Evolutionary conservation across 92 coral and sea anemone genomes (phyloP).

Genomic region (Pocillopora meandrina): DNA sequence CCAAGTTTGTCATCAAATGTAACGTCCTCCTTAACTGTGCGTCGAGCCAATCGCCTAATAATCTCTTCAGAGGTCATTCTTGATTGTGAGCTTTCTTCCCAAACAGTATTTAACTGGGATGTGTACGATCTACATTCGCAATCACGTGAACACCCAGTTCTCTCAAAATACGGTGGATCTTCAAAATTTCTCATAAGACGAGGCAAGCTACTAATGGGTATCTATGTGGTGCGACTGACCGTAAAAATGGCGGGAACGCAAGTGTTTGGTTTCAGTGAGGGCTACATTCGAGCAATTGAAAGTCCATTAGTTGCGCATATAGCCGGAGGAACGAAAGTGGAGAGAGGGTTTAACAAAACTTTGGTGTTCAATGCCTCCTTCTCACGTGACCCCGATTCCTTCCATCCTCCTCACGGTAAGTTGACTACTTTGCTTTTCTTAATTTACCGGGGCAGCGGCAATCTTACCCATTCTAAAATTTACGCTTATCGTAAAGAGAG

Average conservation of each 20-base stretch:
- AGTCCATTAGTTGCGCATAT: conserved; percentile 51
- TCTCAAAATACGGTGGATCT: conserved; percentile 9
- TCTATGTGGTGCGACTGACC: conserved; percentile 38
- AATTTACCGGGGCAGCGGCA: too few relatives aligned
- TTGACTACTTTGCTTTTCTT: not conserved
- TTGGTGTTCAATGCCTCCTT: conserved; percentile 49
- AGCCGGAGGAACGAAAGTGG: conserved; percentile 49
- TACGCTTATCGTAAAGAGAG: too few relatives aligned
- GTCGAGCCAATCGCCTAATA: conserved; percentile 20
- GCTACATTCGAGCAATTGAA: conserved; percentile 33
- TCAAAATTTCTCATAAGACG: conserved; percentile 26
- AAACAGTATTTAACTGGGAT: conserved; percentile 37
- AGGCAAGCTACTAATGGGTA: conserved; percentile 36
- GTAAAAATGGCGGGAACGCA: conserved; percentile 39
- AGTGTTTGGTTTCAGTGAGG: conserved; percentile 34
- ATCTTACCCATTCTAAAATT: too few relatives aligned
- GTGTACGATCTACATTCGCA: conserved; percentile 19
- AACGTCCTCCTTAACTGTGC: conserved; percentile 12
- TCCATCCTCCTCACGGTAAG: not conserved
- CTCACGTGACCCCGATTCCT: conserved; percentile 52
- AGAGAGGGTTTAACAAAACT: conserved; percentile 28
- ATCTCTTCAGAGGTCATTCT: conserved; percentile 26
- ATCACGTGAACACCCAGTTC: not conserved
- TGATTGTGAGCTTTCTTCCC: conserved; percentile 25
- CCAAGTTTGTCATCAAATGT: conserved; percentile 20